phyloP scores from a whole-genome alignment of 2,797 vertebrate genomes.

The Dallia pectoralis region DNA sequence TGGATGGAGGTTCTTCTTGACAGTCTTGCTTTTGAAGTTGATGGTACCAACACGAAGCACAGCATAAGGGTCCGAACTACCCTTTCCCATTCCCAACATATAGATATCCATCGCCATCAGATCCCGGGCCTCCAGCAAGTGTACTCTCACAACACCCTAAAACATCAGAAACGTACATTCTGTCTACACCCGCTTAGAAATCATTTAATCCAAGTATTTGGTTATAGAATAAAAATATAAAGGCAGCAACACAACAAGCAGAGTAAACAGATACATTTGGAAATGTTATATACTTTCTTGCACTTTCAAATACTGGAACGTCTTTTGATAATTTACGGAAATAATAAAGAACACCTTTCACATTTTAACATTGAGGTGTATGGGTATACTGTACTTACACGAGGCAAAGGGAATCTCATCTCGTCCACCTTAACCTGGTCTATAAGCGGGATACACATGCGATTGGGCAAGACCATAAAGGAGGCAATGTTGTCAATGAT shows the following conservation, averaged over 20 bases:
- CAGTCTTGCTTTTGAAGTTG: slow-evolving; percentile 80
- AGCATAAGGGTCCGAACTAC: slow-evolving; percentile 93
- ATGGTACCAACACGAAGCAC: slow-evolving; percentile 79
- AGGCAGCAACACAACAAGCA: not conserved
- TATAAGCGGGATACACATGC: slow-evolving; percentile 88
- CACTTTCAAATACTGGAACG: not conserved
- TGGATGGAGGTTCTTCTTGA: slow-evolving; percentile 85
- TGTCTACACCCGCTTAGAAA: not conserved
- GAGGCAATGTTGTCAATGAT: slow-evolving; percentile 88
- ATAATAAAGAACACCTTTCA: no score
- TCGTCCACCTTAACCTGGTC: slow-evolving; percentile 86
- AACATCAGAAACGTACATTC: slow-evolving; percentile 18
- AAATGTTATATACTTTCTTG: no score
- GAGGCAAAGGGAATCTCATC: slow-evolving; percentile 89
- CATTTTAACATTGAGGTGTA: not conserved
- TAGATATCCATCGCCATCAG: slow-evolving; percentile 88
- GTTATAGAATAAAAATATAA: not conserved
- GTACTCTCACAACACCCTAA: slow-evolving; percentile 89
- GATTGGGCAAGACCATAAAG: slow-evolving; percentile 91
- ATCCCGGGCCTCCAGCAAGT: slow-evolving; percentile 83
- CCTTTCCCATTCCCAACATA: slow-evolving; percentile 85
- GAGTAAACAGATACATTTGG: not conserved
- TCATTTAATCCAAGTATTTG: not conserved
- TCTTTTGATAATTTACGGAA: no score
- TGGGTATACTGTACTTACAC: slow-evolving; percentile 70